Conservation (phyloP, 2,888 invertebrate genomes). For the Chaitophorus viminalis region DNA sequence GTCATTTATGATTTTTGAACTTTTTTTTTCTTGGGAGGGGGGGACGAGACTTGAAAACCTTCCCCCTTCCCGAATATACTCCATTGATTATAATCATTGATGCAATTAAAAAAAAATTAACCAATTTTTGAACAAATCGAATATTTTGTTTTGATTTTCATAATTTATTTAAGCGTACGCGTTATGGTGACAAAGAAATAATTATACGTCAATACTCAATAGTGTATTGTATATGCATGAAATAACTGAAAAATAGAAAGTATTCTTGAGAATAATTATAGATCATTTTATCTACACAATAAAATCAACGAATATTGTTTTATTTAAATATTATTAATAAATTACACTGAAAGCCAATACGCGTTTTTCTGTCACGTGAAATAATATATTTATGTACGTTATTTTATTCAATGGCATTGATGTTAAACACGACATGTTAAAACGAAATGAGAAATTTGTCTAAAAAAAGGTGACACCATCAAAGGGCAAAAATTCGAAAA, state of each 20-base stretch:
- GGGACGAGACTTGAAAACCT: no score
- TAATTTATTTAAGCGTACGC: not conserved
- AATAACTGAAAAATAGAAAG: not conserved
- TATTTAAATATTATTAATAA: not conserved
- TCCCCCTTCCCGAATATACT: no score
- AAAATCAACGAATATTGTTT: not conserved
- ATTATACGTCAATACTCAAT: not conserved
- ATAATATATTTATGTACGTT: not conserved
- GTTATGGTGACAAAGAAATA: not conserved
- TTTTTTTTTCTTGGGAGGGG: no score
- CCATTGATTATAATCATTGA: not conserved
- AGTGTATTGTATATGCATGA: not conserved
- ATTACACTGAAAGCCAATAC: not conserved
- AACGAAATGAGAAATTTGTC: conserved; percentile 5
- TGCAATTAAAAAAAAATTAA: not conserved
- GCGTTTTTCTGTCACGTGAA: not conserved
- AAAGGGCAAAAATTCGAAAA: conserved; percentile 53
- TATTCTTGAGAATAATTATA: not conserved
- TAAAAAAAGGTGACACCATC: conserved; percentile 22
- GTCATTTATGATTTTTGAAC: no score
- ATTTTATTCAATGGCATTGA: not conserved
- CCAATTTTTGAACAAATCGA: not conserved
- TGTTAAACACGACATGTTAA: not conserved
- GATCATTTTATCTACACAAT: not conserved
- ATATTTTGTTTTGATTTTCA: not conserved